Base-by-base conservation (phyloP, 2,888 invertebrate species). In the Philopedon plagiatum region DNA sequence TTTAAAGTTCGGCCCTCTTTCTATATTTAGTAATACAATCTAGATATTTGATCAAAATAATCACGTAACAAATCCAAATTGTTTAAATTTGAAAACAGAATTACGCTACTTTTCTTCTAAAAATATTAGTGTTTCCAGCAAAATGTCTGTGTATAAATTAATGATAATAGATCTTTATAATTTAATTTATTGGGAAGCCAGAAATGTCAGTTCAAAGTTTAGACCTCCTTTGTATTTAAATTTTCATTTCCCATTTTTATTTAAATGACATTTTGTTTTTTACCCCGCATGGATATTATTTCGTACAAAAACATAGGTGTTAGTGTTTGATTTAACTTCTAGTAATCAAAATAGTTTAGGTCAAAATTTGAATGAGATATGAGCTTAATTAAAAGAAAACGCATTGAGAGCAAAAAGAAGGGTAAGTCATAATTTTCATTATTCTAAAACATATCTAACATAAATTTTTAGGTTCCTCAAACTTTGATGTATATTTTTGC, bases 341-440 rank as follows among this genome's bases (percentile, higher is more conserved):
- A 29, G 13, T 46, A 21, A 54, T 54, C 18, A 8, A 46, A 46
- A 46, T 46, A 46, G 29, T 54, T 54, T 54, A 9, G 15, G n/a
- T 46, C 4, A 46, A 46, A 29, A 29, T 54, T 29, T 51, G 29
- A 29, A 65, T 51, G 15, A 29, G 41, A 57, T 26, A 67, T 72
- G 72, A 67, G 72, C 19, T 46, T 72, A 15, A 62, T 72, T 18
- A 72, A 72, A 26, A 54, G 62, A n/a, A 67, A 62, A 37, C 67
- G 67, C 23, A 37, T 66, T 11, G 72, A 72, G 37, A 66, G 61
- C 21, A 72, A 72, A 54, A 72, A 72, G 46, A 67, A 61, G 9
- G 67, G 72, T 72, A 57, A 62, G 66, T 34, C 7, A 18, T 18
- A 15, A 13, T n/a, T n/a, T n/a, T n/a, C n/a, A n/a, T n/a, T n/a